phyloP scores from a whole-genome alignment of 2,888 invertebrate genomes.

The Pycnomerus fuliginosus region DNA sequence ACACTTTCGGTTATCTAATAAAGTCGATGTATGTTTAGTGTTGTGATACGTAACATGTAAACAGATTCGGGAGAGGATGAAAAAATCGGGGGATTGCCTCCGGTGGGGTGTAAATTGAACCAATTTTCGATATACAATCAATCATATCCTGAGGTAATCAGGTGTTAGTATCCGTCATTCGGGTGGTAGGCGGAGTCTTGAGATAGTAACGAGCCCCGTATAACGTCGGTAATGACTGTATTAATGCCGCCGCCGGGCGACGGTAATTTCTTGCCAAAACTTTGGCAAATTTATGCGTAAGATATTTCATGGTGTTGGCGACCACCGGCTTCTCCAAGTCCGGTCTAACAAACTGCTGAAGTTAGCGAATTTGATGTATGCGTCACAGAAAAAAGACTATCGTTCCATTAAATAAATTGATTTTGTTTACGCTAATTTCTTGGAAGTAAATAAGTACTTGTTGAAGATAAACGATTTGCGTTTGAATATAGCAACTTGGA shows the following conservation, averaged over 20 bases:
- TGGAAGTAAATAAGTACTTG: too few species aligned
- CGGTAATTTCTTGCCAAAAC: slow-evolving; percentile 52
- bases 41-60: too few species aligned
- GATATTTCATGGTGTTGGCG: slow-evolving; percentile 44
- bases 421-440: too few species aligned
- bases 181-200: slow-evolving; percentile 34
- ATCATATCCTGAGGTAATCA: slow-evolving; percentile 47
- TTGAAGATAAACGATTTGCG: too few species aligned
- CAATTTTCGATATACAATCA: slow-evolving; percentile 46
- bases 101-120: slow-evolving; percentile 34
- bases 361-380: too few species aligned
- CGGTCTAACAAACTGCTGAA: background rate
- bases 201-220: slow-evolving; percentile 32
- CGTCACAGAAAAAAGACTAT: too few species aligned
- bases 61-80: too few species aligned
- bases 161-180: slow-evolving; percentile 45
- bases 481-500: too few species aligned
- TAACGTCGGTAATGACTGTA: slow-evolving; percentile 47
- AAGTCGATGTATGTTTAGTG: too few species aligned
- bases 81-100: background rate
- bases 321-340: background rate
- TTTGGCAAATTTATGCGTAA: slow-evolving; percentile 52
- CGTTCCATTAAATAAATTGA: too few species aligned
- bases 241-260: slow-evolving; percentile 40
- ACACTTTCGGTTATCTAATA: too few species aligned